A percentile compares a stretch with the other conserved stretches of the same genome.
These are phyloP conservation scores for Drosophila robusta DNA, from an alignment of 2,888 invertebrate genomes.

Conservation along the genomic window DNA sequence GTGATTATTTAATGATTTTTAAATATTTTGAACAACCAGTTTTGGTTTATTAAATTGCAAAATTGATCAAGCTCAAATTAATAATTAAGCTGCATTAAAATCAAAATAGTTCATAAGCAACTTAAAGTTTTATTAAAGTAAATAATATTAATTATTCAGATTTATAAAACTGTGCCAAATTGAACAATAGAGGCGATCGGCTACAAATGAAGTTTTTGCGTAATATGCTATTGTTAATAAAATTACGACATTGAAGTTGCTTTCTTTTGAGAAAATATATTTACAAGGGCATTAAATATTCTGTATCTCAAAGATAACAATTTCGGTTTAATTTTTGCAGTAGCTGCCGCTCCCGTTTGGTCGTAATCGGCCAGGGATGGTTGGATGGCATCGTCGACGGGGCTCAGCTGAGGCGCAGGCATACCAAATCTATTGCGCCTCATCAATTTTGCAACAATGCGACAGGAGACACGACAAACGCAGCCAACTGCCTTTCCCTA, in stretches of 20 bases:
- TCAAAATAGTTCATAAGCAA: too few relatives aligned
- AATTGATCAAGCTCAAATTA: too few relatives aligned
- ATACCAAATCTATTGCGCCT: conserved; percentile 67
- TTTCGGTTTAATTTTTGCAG: conserved; percentile 12
- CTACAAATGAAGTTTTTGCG: too few relatives aligned
- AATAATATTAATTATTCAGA: too few relatives aligned
- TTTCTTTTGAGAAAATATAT: neutral
- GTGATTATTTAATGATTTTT: too few relatives aligned
- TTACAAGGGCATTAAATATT: conserved; percentile 4
- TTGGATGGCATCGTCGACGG: conserved; percentile 28
- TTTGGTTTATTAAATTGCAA: too few relatives aligned
- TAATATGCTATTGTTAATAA: too few relatives aligned
- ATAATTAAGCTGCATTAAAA: too few relatives aligned
- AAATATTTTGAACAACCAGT: neutral
- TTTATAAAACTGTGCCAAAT: too few relatives aligned
- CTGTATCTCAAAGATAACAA: neutral
- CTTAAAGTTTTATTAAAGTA: too few relatives aligned
- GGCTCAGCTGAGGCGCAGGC: conserved; percentile 31
- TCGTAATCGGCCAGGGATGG: conserved; percentile 35
- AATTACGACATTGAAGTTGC: too few relatives aligned
- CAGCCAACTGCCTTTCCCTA: conserved; percentile 32
- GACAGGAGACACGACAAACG: conserved; percentile 60
- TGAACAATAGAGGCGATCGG: too few relatives aligned
- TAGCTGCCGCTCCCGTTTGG: conserved; percentile 20
- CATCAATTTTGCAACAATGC: conserved; percentile 80